A percentile compares a stretch with the other conserved stretches of the same genome.
Evolutionary conservation across 2,113 vertebrate species (phyloP).

Genomic region (Triplophysa tibetana): DNA sequence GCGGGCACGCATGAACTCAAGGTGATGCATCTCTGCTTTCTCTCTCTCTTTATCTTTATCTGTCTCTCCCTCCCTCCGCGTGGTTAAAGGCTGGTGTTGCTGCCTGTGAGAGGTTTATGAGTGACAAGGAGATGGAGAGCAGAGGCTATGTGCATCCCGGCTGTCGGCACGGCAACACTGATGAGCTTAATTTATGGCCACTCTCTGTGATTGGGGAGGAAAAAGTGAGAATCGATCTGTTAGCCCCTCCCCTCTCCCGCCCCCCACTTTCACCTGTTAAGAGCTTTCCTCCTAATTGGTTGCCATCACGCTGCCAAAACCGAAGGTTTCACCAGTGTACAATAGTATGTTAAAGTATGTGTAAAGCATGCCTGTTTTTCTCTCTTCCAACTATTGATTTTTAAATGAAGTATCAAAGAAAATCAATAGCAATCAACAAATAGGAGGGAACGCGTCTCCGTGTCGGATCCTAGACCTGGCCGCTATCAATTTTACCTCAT

Average conservation of each 20-base stretch:
- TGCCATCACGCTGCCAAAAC: constrained; percentile 84
- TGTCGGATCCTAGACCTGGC: constrained; percentile 80
- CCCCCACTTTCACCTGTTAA: constrained; percentile 90
- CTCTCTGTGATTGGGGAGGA: constrained; percentile 96
- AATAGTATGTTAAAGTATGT: constrained; percentile 89
- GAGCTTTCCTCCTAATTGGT: constrained; percentile 97
- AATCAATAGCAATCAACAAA: constrained; percentile 99
- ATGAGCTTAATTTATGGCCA: constrained; percentile 98
- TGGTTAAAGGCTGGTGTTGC: constrained; percentile 53
- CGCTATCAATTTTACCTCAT: constrained; percentile 84
- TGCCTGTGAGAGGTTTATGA: constrained; percentile 61
- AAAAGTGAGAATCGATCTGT: constrained; percentile 87
- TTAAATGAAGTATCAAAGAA: constrained; percentile 97
- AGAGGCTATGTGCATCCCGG: constrained; percentile 80
- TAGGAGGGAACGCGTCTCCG: constrained; percentile 80
- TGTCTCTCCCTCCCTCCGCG: constrained; percentile 1
- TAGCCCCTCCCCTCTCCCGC: constrained; percentile 50
- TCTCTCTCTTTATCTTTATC: background rate
- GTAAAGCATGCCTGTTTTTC: constrained; percentile 93
- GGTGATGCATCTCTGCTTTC: constrained; percentile 70
- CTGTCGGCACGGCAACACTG: constrained; percentile 83
- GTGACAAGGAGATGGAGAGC: constrained; percentile 74
- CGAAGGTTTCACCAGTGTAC: constrained; percentile 75
- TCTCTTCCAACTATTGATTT: constrained; percentile 90
- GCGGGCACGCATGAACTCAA: constrained; percentile 93